phyloP scores from a whole-genome alignment of 2,113 vertebrate genomes.

The Notarius lentiginosus region DNA sequence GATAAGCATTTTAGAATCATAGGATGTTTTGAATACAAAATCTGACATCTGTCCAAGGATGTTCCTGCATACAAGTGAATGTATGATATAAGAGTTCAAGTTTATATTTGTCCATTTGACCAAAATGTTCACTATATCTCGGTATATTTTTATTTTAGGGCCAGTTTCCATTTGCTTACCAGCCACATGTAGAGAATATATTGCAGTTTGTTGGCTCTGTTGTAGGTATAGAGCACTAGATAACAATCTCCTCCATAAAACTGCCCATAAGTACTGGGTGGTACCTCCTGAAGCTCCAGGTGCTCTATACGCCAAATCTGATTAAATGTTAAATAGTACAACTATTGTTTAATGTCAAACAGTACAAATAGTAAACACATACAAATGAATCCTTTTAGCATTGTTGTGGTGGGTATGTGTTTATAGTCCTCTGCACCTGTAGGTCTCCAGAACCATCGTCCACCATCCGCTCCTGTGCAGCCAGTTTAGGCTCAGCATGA shows the following conservation, averaged over 20 bases:
- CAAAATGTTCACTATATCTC: not conserved
- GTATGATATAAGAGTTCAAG: not conserved
- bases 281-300: constrained; percentile 77
- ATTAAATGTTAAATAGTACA: not conserved
- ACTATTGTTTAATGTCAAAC: not conserved
- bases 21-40: not conserved
- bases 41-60: not conserved
- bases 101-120: not conserved
- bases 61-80: not conserved
- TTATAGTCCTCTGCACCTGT: constrained; percentile 65
- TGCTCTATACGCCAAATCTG: constrained; percentile 88
- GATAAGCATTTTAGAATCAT: not conserved
- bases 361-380: not conserved
- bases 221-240: constrained; percentile 84
- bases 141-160: not conserved
- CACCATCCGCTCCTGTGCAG: constrained; percentile 86
- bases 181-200: constrained; percentile 91
- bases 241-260: constrained; percentile 92
- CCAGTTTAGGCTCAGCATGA: constrained; percentile 81
- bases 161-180: constrained; percentile 63
- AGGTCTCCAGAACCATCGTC: constrained; percentile 83
- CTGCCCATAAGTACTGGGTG: constrained; percentile 77
- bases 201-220: constrained; percentile 70
- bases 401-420: not conserved
- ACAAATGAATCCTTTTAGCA: not conserved